These are phyloP conservation scores for Tylochromis polylepis DNA, from an alignment of 2,113 vertebrate genomes.

Conservation along the genomic window DNA sequence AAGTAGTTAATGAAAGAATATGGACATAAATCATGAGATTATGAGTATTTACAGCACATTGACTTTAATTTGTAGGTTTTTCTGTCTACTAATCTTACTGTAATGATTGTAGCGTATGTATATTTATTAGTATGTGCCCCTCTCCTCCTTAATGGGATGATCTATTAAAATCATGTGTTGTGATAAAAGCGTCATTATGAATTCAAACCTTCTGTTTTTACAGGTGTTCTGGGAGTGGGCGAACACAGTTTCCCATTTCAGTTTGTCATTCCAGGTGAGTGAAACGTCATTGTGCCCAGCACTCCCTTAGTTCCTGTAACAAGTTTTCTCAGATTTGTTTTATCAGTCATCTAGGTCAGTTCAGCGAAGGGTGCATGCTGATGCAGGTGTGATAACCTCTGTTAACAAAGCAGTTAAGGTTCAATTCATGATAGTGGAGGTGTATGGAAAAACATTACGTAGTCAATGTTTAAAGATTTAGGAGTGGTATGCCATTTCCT, in stretches of 20 bases:
- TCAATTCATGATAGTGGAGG: not conserved
- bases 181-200: not conserved
- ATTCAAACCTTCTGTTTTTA: conserved; percentile 26
- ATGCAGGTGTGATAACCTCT: not conserved
- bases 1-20: not conserved
- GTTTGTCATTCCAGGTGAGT: conserved; percentile 91
- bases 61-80: not conserved
- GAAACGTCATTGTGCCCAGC: not conserved
- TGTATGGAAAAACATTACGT: not conserved
- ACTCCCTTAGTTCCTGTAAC: not conserved
- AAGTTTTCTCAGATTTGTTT: not conserved
- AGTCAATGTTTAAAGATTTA: not conserved
- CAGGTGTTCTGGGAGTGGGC: conserved; percentile 84
- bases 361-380: not conserved
- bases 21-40: not conserved
- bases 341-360: not conserved
- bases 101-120: not conserved
- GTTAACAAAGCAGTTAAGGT: not conserved
- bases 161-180: not conserved
- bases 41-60: not conserved
- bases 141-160: not conserved
- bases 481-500: not conserved
- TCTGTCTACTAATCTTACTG: not conserved
- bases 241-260: conserved; percentile 93
- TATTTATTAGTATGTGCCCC: not conserved